Evolutionary conservation across 1,140 invertebrate species (phyloP).

Genomic region (Odontomachus brunneus): DNA sequence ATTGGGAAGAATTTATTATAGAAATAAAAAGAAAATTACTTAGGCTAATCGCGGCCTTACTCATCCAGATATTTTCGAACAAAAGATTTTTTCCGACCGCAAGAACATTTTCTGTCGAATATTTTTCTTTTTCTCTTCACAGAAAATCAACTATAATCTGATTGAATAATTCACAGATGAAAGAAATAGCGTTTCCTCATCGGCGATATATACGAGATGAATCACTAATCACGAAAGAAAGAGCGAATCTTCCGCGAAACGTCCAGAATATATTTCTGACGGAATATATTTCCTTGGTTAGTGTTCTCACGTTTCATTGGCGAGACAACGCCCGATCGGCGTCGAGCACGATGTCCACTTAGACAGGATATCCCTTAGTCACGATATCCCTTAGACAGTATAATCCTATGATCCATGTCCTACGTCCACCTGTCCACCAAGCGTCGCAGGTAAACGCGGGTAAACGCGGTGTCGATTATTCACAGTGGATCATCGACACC

Average conservation of each 20-base stretch:
- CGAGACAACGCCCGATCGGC: slow-evolving; percentile 43
- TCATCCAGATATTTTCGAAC: no score
- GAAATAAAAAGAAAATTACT: background rate
- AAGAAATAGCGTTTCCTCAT: background rate
- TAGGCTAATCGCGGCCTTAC: background rate
- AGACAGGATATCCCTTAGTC: slow-evolving; percentile 41
- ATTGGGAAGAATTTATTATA: no score
- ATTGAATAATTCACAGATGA: slow-evolving; percentile 7
- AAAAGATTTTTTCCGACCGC: no score
- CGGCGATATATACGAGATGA: no score
- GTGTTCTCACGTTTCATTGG: slow-evolving; percentile 13
- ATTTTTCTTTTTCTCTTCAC: background rate
- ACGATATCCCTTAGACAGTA: slow-evolving; percentile 42
- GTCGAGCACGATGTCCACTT: slow-evolving; percentile 21
- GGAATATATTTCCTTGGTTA: background rate
- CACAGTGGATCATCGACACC: slow-evolving; percentile 63
- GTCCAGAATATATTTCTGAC: background rate
- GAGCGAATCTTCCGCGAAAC: background rate
- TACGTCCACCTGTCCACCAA: slow-evolving; percentile 69
- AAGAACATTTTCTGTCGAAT: no score
- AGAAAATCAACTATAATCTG: background rate
- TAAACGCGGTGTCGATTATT: slow-evolving; percentile 71
- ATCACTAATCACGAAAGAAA: background rate
- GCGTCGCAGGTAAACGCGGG: slow-evolving; percentile 62
- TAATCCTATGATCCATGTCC: slow-evolving; percentile 65